Conservation (phyloP, 2,113 vertebrate genomes). For the Silurus glanis region DNA sequence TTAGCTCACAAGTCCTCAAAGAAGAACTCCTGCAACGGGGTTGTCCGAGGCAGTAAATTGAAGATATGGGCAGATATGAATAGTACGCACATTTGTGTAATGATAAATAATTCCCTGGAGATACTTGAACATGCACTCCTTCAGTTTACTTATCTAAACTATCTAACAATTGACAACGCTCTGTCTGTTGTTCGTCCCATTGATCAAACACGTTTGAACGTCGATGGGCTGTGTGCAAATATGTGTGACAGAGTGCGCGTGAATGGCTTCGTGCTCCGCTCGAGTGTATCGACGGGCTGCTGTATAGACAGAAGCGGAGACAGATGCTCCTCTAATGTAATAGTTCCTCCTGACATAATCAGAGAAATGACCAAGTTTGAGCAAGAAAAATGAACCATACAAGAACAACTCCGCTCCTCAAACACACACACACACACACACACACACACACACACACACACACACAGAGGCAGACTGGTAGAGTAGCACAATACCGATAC, state of each 20-base stretch:
- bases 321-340: constrained; percentile 43
- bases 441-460: too few relatives aligned
- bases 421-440: not conserved
- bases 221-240: constrained; percentile 34
- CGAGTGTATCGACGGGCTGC: constrained; percentile 32
- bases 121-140: constrained; percentile 68
- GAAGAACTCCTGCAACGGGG: not conserved
- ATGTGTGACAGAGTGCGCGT: constrained; percentile 34
- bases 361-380: constrained; percentile 16
- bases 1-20: constrained; percentile 55
- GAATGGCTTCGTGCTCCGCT: constrained; percentile 41
- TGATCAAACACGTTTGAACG: constrained; percentile 67
- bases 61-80: not conserved
- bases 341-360: constrained; percentile 26
- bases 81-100: constrained; percentile 31
- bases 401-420: not conserved
- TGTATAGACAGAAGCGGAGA: constrained; percentile 38
- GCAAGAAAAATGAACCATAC: not conserved
- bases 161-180: constrained; percentile 73
- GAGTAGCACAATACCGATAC: not conserved
- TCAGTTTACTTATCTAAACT: constrained; percentile 66
- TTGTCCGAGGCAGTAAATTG: not conserved
- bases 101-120: constrained; percentile 71
- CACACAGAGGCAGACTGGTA: not conserved
- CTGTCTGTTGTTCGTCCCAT: constrained; percentile 67